A percentile compares a stretch with the other conserved stretches of the same genome.
phyloP scores from a whole-genome alignment of 2,888 invertebrate genomes.

The Phalera bucephala region DNA sequence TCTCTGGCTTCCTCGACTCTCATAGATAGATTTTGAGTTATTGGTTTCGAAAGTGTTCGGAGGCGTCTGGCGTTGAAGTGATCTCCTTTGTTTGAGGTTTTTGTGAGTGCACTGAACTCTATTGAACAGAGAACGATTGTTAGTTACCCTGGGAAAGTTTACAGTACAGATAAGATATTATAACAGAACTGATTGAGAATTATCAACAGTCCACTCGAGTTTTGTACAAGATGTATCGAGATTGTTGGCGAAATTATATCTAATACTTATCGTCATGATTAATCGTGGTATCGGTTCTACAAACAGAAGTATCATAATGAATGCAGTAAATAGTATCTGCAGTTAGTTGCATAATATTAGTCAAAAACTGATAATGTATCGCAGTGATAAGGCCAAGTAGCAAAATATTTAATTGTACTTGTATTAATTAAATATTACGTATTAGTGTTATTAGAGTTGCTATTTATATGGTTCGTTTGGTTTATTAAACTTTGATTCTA shows the following conservation, averaged over 20 bases:
- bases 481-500: no score
- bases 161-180: conserved; percentile 35
- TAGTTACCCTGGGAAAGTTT: conserved; percentile 46
- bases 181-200: conserved; percentile 22
- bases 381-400: background rate
- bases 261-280: conserved; percentile 15
- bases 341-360: conserved; percentile 20
- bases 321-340: background rate
- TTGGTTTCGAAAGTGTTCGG: conserved; percentile 27
- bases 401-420: no score
- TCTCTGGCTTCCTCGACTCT: no score
- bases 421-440: no score
- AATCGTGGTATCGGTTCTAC: background rate
- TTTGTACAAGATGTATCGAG: background rate
- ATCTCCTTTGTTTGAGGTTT: conserved; percentile 29
- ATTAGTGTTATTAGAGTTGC: no score
- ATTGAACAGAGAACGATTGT: conserved; percentile 48
- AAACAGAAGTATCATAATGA: background rate
- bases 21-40: conserved; percentile 22
- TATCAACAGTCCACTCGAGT: background rate
- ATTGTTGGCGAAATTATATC: conserved; percentile 8
- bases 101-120: conserved; percentile 26
- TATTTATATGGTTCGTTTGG: no score
- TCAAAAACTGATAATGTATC: conserved; percentile 4
- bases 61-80: conserved; percentile 24